These are phyloP conservation scores for Macaria liturata DNA, from an alignment of 2,888 invertebrate species.

Conservation along the genomic window DNA sequence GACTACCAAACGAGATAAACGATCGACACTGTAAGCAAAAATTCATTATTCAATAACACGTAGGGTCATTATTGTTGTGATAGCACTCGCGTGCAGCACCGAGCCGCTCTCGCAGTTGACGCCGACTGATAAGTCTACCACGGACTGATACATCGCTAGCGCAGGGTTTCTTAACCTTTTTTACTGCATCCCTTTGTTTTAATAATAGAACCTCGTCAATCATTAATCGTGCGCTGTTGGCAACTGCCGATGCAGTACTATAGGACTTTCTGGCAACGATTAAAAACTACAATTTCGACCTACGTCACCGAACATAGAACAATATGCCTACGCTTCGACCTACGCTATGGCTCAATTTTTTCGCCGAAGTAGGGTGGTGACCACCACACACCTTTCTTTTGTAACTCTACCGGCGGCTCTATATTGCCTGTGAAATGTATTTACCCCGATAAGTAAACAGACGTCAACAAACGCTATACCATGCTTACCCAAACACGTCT, in stretches of 20 bases:
- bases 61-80: slow-evolving; percentile 47
- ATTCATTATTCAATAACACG: slow-evolving; percentile 40
- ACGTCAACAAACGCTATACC: slow-evolving; percentile 18
- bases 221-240: slow-evolving; percentile 2
- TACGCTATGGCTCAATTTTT: not conserved
- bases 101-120: slow-evolving; percentile 7
- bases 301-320: not conserved
- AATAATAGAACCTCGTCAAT: slow-evolving; percentile 17
- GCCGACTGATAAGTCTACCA: slow-evolving; percentile 12
- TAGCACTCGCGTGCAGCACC: too few species aligned
- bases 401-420: slow-evolving; percentile 10
- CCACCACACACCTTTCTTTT: slow-evolving; percentile 9
- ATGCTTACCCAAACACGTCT: slow-evolving; percentile 21
- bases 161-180: slow-evolving; percentile 19
- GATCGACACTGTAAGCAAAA: slow-evolving; percentile 54
- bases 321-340: not conserved
- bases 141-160: slow-evolving; percentile 13
- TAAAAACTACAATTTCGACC: not conserved
- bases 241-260: slow-evolving; percentile 3
- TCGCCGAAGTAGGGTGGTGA: slow-evolving; percentile 1
- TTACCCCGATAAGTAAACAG: slow-evolving; percentile 22
- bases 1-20: slow-evolving; percentile 70
- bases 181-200: slow-evolving; percentile 12
- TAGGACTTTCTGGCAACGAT: slow-evolving; percentile 5
- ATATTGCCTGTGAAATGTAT: slow-evolving; percentile 24